Percentiles rank a stretch among this genome's conserved stretches.
phyloP scores from a whole-genome alignment of 1,140 invertebrate genomes.

The Theocolax elegans region DNA sequence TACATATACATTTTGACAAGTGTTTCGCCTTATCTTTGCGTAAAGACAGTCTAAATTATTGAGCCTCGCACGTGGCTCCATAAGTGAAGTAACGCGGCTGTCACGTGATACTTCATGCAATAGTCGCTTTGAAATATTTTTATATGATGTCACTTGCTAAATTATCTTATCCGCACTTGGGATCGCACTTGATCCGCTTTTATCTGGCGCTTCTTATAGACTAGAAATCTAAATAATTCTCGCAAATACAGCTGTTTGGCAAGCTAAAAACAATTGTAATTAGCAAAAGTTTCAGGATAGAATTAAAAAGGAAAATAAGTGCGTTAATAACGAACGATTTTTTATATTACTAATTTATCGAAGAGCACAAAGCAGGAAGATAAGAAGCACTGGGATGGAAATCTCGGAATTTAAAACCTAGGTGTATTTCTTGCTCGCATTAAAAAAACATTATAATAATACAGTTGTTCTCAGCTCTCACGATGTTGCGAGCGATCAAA shows the following conservation, averaged over 20 bases:
- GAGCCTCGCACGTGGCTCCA: slow-evolving; percentile 3
- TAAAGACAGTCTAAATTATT: slow-evolving; percentile 31
- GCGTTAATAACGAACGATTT: neutral
- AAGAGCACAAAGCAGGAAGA: neutral
- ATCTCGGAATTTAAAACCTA: neutral
- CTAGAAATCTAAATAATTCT: slow-evolving; percentile 34
- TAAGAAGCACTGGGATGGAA: slow-evolving; percentile 4
- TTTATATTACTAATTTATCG: slow-evolving; percentile 1
- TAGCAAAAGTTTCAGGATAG: neutral
- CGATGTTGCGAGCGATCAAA: neutral
- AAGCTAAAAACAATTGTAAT: neutral
- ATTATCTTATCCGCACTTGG: slow-evolving; percentile 7
- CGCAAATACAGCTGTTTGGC: neutral
- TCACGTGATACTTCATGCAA: slow-evolving; percentile 16
- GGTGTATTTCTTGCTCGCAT: neutral
- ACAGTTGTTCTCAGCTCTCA: neutral
- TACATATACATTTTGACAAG: slow-evolving; percentile 31
- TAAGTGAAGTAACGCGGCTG: neutral
- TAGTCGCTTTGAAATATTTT: neutral
- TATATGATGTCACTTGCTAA: slow-evolving; percentile 12
- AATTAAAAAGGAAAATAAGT: neutral
- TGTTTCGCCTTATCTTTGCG: slow-evolving; percentile 21
- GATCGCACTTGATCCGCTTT: neutral
- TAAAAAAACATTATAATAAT: slow-evolving; percentile 9
- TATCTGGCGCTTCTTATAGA: slow-evolving; percentile 22